phyloP scores from a whole-genome alignment of 2,797 vertebrate species.

The Schizothorax lantsangensis region DNA sequence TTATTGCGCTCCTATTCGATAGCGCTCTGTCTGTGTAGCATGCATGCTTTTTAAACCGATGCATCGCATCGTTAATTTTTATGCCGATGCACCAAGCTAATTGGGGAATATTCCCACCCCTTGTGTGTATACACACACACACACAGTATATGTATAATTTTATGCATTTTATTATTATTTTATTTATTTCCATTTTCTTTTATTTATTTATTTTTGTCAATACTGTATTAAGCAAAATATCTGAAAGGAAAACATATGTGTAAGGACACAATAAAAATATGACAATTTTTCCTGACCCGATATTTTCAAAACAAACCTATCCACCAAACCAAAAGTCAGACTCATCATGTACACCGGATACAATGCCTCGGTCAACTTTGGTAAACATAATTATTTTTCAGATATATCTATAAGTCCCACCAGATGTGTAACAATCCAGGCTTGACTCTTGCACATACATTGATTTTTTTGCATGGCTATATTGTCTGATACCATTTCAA shows the following conservation, averaged over 20 bases:
- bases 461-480: slow-evolving; percentile 10
- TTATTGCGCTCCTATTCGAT: too few relatives aligned
- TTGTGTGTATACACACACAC: too few relatives aligned
- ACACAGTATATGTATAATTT: too few relatives aligned
- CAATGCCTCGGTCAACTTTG: neutral
- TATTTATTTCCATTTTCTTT: too few relatives aligned
- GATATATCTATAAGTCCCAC: neutral
- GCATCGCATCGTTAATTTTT: too few relatives aligned
- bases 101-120: too few relatives aligned
- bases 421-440: neutral
- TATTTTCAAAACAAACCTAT: neutral
- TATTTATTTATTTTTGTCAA: neutral
- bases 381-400: neutral
- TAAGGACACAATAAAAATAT: neutral
- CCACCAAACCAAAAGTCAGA: neutral
- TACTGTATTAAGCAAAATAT: neutral
- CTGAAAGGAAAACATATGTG: neutral
- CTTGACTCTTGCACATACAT: slow-evolving; percentile 4
- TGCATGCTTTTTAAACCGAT: too few relatives aligned
- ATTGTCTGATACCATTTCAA: slow-evolving; percentile 13
- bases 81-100: too few relatives aligned
- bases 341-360: neutral
- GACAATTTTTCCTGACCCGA: neutral
- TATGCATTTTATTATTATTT: too few relatives aligned
- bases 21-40: too few relatives aligned